Percentiles rank a stretch among this genome's conserved stretches.
These are phyloP conservation scores for Trachelus iudaicus DNA, from an alignment of 2,888 invertebrate genomes.

Conservation along the genomic window DNA sequence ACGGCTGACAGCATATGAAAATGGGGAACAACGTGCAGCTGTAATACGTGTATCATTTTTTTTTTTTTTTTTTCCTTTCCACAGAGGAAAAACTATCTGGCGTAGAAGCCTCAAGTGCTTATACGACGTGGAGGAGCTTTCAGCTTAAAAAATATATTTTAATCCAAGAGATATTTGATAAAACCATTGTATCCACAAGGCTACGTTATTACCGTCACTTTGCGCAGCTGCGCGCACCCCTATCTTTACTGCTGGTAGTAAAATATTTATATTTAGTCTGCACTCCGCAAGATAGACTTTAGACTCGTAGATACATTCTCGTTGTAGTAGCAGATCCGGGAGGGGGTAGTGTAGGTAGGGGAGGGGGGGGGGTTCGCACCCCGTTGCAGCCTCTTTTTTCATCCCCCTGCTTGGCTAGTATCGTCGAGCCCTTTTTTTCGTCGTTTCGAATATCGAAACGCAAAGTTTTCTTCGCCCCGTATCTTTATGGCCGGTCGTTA, in stretches of 20 bases:
- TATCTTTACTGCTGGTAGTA: slow-evolving; percentile 45
- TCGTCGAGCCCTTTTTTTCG: background rate
- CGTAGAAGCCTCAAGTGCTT: background rate
- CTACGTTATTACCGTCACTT: slow-evolving; percentile 38
- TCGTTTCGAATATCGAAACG: background rate
- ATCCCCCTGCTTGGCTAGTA: background rate
- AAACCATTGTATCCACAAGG: slow-evolving; percentile 29
- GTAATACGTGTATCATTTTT: background rate
- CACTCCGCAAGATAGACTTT: slow-evolving; percentile 34
- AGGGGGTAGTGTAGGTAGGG: too few species aligned
- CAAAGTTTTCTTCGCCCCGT: background rate
- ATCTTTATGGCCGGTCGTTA: background rate
- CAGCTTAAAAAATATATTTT: background rate
- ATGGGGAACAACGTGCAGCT: slow-evolving; percentile 23
- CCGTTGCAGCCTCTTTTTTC: background rate
- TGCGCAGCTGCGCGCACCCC: slow-evolving; percentile 20
- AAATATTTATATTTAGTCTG: slow-evolving; percentile 51
- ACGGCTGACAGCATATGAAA: slow-evolving; percentile 29
- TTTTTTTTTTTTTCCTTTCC: background rate
- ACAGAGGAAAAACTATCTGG: background rate
- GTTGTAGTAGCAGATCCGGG: background rate
- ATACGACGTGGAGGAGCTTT: background rate
- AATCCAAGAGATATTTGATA: slow-evolving; percentile 27
- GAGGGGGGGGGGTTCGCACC: background rate
- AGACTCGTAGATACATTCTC: background rate